Conservation (phyloP, 2,888 invertebrate species). For the Callosobruchus maculatus region DNA sequence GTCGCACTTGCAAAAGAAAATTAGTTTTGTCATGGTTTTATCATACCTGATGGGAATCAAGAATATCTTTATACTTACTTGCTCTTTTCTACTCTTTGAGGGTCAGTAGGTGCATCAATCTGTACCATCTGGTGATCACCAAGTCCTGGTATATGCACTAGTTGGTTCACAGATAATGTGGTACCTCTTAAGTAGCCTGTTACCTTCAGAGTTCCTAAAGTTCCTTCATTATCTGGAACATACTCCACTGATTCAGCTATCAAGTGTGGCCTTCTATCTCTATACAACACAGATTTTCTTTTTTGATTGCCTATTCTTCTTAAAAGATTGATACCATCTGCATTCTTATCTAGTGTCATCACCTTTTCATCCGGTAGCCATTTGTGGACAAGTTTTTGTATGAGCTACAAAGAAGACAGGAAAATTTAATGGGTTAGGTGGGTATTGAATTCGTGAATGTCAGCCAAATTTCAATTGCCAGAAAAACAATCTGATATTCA, state of each 20-base stretch:
- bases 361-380: conserved; percentile 82
- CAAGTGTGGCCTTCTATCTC: conserved; percentile 79
- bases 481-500: too few relatives aligned
- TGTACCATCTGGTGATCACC: conserved; percentile 90
- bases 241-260: conserved; percentile 78
- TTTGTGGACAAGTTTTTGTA: conserved; percentile 63
- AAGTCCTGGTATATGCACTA: conserved; percentile 87
- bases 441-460: too few relatives aligned
- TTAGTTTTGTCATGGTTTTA: too few relatives aligned
- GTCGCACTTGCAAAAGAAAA: too few relatives aligned
- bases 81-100: conserved; percentile 59
- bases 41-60: too few relatives aligned
- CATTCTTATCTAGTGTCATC: conserved; percentile 68
- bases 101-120: conserved; percentile 70
- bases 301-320: conserved; percentile 78
- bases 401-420: conserved; percentile 33
- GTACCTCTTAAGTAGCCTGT: conserved; percentile 85
- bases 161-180: conserved; percentile 78
- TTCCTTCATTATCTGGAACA: conserved; percentile 48
- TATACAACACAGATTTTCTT: conserved; percentile 66
- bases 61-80: conserved; percentile 35
- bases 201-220: conserved; percentile 67
- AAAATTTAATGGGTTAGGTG: neutral
- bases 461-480: too few relatives aligned
- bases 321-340: conserved; percentile 72